These are phyloP conservation scores for Limosa lapponica DNA, from an alignment of 2,797 vertebrate species.

Conservation along the genomic window DNA sequence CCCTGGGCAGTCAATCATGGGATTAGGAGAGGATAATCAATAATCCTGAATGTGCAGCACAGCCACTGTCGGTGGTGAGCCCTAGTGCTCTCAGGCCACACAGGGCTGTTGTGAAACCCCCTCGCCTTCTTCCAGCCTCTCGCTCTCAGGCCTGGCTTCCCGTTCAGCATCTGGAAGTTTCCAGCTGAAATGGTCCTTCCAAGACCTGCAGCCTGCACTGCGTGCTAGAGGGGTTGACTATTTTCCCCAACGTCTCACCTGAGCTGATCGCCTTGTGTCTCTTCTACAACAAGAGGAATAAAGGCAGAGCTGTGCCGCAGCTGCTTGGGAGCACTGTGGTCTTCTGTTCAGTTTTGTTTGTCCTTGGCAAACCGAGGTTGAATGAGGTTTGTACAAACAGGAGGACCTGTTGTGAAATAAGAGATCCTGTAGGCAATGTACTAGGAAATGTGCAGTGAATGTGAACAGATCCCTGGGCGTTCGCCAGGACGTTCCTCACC, in stretches of 20 bases:
- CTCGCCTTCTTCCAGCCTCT: background rate
- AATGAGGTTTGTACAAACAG: background rate
- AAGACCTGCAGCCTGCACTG: background rate
- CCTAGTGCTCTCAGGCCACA: background rate
- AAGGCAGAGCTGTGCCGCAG: background rate
- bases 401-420: background rate
- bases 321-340: background rate
- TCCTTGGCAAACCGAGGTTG: background rate
- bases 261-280: background rate
- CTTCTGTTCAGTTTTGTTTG: background rate
- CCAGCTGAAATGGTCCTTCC: background rate
- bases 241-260: background rate
- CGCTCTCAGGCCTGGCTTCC: rapidly evolving
- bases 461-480: background rate
- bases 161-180: background rate
- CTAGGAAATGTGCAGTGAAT: background rate
- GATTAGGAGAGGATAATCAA: conserved; percentile 44
- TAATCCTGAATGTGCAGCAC: background rate
- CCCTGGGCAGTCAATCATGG: background rate
- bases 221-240: background rate
- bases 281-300: background rate
- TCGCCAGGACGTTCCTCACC: background rate
- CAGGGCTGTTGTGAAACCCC: background rate
- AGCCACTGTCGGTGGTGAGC: background rate
- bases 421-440: background rate